phyloP scores from a whole-genome alignment of 2,797 vertebrate genomes.

The Epinephelus malabaricus region DNA sequence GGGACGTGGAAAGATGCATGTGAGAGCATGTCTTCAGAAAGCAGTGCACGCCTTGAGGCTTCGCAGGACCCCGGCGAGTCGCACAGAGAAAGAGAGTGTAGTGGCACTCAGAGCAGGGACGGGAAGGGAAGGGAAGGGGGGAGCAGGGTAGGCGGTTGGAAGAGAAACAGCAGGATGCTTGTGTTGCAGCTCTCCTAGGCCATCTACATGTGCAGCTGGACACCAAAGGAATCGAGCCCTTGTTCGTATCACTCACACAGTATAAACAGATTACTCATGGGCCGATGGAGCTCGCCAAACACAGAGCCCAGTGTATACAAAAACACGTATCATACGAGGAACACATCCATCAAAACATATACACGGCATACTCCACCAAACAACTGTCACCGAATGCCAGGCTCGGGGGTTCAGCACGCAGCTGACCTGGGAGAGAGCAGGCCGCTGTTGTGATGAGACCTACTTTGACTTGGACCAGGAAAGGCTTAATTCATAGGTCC shows the following conservation, averaged over 20 bases:
- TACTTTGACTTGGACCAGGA: slow-evolving; percentile 14
- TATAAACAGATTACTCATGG: slow-evolving; percentile 82
- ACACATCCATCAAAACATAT: slow-evolving; percentile 67
- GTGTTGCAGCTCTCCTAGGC: slow-evolving; percentile 61
- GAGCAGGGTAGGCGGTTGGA: slow-evolving; percentile 41
- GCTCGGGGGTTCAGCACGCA: slow-evolving; percentile 30
- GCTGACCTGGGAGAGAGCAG: slow-evolving; percentile 56
- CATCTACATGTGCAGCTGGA: slow-evolving; percentile 74
- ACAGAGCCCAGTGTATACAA: slow-evolving; percentile 77
- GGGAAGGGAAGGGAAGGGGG: slow-evolving; percentile 10
- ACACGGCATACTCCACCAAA: slow-evolving; percentile 52
- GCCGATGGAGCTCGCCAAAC: slow-evolving; percentile 66
- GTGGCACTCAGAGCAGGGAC: slow-evolving; percentile 23
- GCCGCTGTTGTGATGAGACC: slow-evolving; percentile 16
- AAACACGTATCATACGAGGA: slow-evolving; percentile 59
- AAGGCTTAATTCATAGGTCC: slow-evolving; percentile 33
- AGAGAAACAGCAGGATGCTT: slow-evolving; percentile 68
- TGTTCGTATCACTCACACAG: slow-evolving; percentile 64
- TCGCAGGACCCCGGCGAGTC: slow-evolving; percentile 51
- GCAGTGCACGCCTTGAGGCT: slow-evolving; percentile 55
- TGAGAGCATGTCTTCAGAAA: slow-evolving; percentile 61
- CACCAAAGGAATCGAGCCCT: slow-evolving; percentile 71
- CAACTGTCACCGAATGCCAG: slow-evolving; percentile 68
- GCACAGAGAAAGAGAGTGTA: slow-evolving; percentile 27
- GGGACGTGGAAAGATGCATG: slow-evolving; percentile 54